Base-by-base conservation (phyloP, 2,797 vertebrate species). In the Poecilia gillii region DNA sequence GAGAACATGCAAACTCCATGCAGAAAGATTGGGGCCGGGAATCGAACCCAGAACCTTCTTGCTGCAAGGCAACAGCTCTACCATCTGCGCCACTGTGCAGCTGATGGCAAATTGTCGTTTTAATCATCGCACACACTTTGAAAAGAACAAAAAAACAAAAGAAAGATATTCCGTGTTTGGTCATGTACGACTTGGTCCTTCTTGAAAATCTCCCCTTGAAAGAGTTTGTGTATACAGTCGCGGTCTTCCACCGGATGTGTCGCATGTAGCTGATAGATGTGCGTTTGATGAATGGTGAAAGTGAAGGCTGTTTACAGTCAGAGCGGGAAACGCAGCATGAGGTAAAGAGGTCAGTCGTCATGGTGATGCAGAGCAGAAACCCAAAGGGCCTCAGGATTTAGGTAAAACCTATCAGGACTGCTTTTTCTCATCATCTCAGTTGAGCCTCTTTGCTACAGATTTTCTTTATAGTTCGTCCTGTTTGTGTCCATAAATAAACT, bases 241-340 rank as follows among this genome's bases (percentile, higher is more conserved):
- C 85, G 84, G 79, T 84, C 81, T 79, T 92, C 84, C 87, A 89
- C 91, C 86, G 91, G 93, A 93, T 87, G 84, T 91, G 87, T 84
- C 70, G 72, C 83, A 70, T 41, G 12, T 47, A 13, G 82, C 78
- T 84, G 91, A 93, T 86, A 76, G 84, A 90, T 84, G 84, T 83
- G 83, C 57, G 72, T 79, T 77, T 86, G 84, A 91, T 88, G 80
- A 88, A 93, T 91, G 78, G 79, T 84, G 71, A 84, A 85, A 89
- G 87, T 87, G 89, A 91, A 85, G 87, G 74, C 89, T 94, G 94
- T 94, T 95, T 95, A 95, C 84, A 88, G 88, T 91, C 81, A 23
- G 75, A 81, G 74, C 71, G 89, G 90, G 82, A 39, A 80, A 84
- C 73, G 47, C 81, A 88, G 76, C 68, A 31, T 66, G 87, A 88